phyloP scores from a whole-genome alignment of 2,797 vertebrate species.

The Scolopax rusticola region DNA sequence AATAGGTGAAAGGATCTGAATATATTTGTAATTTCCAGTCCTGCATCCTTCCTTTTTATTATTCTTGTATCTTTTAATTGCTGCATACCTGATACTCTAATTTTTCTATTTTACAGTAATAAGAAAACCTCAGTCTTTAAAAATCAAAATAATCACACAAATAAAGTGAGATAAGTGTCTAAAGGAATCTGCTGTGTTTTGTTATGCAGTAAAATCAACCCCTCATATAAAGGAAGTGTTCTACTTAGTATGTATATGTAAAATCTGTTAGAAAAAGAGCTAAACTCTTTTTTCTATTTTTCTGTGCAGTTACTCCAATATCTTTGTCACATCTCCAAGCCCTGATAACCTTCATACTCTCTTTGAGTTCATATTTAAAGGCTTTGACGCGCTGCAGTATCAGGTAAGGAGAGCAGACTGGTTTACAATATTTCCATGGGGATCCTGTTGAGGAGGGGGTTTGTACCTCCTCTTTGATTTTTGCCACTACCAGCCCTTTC shows the following conservation, averaged over 20 bases:
- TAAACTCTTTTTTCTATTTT: not conserved
- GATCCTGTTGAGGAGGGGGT: not conserved
- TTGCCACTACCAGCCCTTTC: not conserved
- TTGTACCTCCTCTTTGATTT: not conserved
- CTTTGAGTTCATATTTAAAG: conserved; percentile 98
- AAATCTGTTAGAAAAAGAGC: not conserved
- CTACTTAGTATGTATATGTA: not conserved
- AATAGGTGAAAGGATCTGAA: not conserved
- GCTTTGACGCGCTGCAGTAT: conserved; percentile 94
- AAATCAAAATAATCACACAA: not conserved
- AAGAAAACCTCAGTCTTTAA: not conserved
- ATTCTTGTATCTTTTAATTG: not conserved
- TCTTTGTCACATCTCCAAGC: conserved; percentile 97
- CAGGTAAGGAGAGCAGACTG: conserved; percentile 81
- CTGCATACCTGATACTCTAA: not conserved
- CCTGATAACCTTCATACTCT: conserved; percentile 97
- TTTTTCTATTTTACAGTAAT: not conserved
- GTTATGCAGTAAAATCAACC: not conserved
- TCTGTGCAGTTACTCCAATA: conserved; percentile 92
- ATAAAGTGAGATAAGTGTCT: not conserved
- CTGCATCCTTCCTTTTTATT: not conserved
- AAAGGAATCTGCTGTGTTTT: not conserved
- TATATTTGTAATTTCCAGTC: not conserved
- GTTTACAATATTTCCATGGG: not conserved
- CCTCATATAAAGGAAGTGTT: not conserved